phyloP scores from a whole-genome alignment of 2,113 vertebrate genomes.

The Cheilinus undulatus region DNA sequence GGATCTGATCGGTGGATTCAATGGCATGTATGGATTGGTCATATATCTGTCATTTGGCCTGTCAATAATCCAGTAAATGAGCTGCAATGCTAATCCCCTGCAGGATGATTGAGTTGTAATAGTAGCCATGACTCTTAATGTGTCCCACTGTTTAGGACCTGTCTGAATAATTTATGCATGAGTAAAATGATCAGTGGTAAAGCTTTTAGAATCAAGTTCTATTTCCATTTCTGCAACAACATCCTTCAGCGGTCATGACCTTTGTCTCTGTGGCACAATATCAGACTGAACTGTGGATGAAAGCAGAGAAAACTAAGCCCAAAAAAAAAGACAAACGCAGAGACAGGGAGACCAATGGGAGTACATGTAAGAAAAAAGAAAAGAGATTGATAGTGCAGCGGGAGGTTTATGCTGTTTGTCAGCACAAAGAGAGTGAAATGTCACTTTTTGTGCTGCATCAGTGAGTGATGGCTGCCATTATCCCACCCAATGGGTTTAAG shows the following conservation, averaged over 20 bases:
- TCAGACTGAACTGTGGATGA: slow-evolving; percentile 9
- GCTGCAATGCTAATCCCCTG: slow-evolving; percentile 55
- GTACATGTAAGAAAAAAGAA: slow-evolving; percentile 35
- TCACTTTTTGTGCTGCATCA: slow-evolving; percentile 68
- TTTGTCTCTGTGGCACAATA: slow-evolving; percentile 31
- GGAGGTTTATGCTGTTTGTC: slow-evolving; percentile 71
- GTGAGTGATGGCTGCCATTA: slow-evolving; percentile 80
- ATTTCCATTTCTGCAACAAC: slow-evolving; percentile 57
- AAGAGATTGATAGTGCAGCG: slow-evolving; percentile 55
- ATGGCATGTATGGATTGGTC: slow-evolving; percentile 10
- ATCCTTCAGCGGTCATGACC: slow-evolving; percentile 56
- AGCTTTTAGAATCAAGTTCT: slow-evolving; percentile 71
- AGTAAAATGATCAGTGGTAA: slow-evolving; percentile 72
- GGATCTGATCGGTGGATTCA: not conserved
- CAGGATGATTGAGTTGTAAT: slow-evolving; percentile 69
- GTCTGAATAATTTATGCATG: slow-evolving; percentile 74
- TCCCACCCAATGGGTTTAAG: slow-evolving; percentile 77
- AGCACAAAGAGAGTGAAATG: slow-evolving; percentile 62
- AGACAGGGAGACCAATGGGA: slow-evolving; percentile 13
- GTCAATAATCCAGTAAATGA: slow-evolving; percentile 54
- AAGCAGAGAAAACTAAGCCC: slow-evolving; percentile 17
- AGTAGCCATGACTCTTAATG: slow-evolving; percentile 67
- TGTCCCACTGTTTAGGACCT: slow-evolving; percentile 57
- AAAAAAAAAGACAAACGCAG: slow-evolving; percentile 17
- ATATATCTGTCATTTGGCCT: slow-evolving; percentile 39